A percentile compares a stretch with the other conserved stretches of the same genome.
Conservation (phyloP, 2,113 vertebrate genomes). For the Caloenas nicobarica region DNA sequence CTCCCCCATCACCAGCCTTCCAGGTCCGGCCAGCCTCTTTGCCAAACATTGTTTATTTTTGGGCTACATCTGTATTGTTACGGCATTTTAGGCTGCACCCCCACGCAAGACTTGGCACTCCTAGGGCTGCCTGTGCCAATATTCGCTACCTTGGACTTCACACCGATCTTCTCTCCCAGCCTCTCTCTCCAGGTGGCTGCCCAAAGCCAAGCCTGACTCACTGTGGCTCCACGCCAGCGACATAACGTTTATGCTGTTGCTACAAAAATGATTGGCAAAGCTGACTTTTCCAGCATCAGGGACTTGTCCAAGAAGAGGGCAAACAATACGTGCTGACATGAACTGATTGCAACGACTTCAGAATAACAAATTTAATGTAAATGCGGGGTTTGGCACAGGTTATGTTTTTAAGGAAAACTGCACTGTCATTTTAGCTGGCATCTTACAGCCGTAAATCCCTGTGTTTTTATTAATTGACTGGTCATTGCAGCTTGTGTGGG, state of each 20-base stretch:
- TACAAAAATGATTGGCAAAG: conserved; percentile 3
- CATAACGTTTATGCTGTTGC: background rate
- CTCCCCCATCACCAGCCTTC: background rate
- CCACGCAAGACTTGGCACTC: background rate
- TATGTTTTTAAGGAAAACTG: background rate
- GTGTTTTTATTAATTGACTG: background rate
- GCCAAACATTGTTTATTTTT: background rate
- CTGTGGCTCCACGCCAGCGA: background rate
- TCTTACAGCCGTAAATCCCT: background rate
- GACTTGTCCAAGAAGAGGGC: background rate
- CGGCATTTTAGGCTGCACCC: background rate
- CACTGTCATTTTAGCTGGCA: conserved; percentile 12
- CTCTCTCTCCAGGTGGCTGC: background rate
- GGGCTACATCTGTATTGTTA: background rate
- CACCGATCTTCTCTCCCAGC: background rate
- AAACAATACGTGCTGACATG: background rate
- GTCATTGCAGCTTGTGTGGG: accelerated
- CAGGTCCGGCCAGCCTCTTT: background rate
- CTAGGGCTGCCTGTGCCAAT: background rate
- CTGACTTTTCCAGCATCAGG: background rate
- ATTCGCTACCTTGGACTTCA: background rate
- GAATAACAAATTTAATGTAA: background rate
- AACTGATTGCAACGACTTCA: background rate
- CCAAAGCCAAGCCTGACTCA: conserved; percentile 32
- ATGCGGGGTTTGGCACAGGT: background rate